A percentile compares a stretch with the other conserved stretches of the same genome.
These are phyloP conservation scores for Aleiodes sp. DNA, from an alignment of 1,140 invertebrate species.

Conservation along the genomic window DNA sequence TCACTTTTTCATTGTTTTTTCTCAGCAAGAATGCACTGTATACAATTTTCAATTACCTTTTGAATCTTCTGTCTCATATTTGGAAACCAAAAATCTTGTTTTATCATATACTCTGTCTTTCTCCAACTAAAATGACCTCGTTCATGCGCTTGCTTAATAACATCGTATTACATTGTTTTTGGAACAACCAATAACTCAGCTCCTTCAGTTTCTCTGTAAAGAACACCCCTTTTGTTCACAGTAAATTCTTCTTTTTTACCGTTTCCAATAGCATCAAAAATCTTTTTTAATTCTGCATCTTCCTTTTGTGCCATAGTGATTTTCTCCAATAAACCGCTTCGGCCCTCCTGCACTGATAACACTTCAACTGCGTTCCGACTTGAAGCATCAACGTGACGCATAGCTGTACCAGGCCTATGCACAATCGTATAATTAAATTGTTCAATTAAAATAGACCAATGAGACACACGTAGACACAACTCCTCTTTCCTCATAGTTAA, in stretches of 20 bases:
- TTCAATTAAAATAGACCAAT: slow-evolving; percentile 46
- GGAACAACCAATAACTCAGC: slow-evolving; percentile 37
- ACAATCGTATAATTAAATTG: slow-evolving; percentile 48
- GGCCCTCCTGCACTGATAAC: not conserved
- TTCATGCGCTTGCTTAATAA: slow-evolving; percentile 48
- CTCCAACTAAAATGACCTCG: slow-evolving; percentile 53
- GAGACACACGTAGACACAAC: slow-evolving; percentile 33
- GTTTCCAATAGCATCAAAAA: slow-evolving; percentile 6
- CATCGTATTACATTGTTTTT: slow-evolving; percentile 41
- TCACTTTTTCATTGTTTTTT: slow-evolving; percentile 60
- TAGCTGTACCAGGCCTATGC: slow-evolving; percentile 38
- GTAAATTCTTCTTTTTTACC: slow-evolving; percentile 20
- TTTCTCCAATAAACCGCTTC: not conserved
- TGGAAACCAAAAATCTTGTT: slow-evolving; percentile 55
- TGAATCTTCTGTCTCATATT: slow-evolving; percentile 51
- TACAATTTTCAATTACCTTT: slow-evolving; percentile 48
- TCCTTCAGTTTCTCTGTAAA: slow-evolving; percentile 30
- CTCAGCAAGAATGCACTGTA: slow-evolving; percentile 52
- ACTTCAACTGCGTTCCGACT: slow-evolving; percentile 34
- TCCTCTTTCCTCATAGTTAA: slow-evolving; percentile 49
- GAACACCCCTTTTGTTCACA: not conserved
- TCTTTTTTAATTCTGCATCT: slow-evolving; percentile 22
- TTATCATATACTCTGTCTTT: slow-evolving; percentile 56
- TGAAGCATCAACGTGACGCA: slow-evolving; percentile 46
- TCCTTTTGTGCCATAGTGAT: not conserved